Percentiles rank a stretch among this genome's conserved stretches.
Conservation (phyloP, 2,113 vertebrate genomes). For the Laticauda laticaudata region DNA sequence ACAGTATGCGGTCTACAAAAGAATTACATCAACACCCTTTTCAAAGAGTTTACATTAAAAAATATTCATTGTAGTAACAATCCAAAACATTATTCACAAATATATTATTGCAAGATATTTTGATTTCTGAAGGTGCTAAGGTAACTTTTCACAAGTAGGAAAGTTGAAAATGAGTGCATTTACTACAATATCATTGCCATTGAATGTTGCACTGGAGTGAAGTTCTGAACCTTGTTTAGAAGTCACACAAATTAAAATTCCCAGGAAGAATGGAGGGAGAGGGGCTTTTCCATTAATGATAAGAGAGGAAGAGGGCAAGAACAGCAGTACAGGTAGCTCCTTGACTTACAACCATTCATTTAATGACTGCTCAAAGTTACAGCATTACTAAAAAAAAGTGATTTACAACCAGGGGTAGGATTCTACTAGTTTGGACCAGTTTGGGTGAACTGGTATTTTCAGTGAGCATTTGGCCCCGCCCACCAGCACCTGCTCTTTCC, state of each 20-base stretch:
- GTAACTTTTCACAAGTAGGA: neutral
- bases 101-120: neutral
- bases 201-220: neutral
- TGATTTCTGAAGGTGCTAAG: neutral
- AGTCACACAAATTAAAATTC: neutral
- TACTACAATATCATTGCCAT: neutral
- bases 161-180: neutral
- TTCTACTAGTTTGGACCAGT: too few species aligned
- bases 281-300: neutral
- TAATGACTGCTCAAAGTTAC: neutral
- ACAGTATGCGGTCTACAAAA: neutral
- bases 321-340: neutral
- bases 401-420: neutral
- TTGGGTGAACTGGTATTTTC: too few species aligned
- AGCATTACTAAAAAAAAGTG: neutral
- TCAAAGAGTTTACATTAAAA: neutral
- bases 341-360: neutral
- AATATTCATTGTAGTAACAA: neutral
- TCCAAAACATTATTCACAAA: neutral
- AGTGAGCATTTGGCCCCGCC: too few species aligned
- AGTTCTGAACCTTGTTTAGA: neutral
- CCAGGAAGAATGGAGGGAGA: neutral
- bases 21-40: neutral
- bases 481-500: too few species aligned
- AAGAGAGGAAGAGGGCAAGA: neutral